Percentiles rank a stretch among this genome's conserved stretches.
phyloP scores from a whole-genome alignment of 2,113 vertebrate genomes.

The Prionailurus viverrinus region DNA sequence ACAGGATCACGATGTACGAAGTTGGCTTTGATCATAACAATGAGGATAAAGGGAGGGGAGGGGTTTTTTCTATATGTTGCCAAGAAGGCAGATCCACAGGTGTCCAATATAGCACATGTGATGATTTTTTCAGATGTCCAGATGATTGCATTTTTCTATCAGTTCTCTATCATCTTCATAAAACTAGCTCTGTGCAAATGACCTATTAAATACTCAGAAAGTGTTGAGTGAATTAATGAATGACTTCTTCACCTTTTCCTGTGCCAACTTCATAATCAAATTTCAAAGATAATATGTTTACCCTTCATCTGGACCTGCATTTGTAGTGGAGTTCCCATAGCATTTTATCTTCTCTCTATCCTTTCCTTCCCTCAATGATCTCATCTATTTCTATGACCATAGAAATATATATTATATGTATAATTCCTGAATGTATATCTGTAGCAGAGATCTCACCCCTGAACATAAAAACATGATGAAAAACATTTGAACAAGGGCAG shows the following conservation, averaged over 20 bases:
- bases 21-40: background rate
- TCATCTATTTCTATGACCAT: background rate
- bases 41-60: background rate
- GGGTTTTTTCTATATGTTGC: background rate
- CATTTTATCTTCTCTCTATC: background rate
- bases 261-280: background rate
- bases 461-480: background rate
- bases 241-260: background rate
- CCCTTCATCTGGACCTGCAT: background rate
- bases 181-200: background rate
- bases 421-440: background rate
- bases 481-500: background rate
- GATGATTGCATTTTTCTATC: background rate
- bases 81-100: background rate
- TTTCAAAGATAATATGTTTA: background rate
- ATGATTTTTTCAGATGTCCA: background rate
- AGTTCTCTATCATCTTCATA: background rate
- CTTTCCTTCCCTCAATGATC: background rate
- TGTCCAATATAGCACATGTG: background rate
- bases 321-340: background rate
- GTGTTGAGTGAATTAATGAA: background rate
- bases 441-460: background rate
- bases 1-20: background rate
- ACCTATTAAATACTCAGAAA: background rate
- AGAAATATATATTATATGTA: background rate